Conservation (phyloP, 2,113 vertebrate genomes). For the Atractosteus spatula region DNA sequence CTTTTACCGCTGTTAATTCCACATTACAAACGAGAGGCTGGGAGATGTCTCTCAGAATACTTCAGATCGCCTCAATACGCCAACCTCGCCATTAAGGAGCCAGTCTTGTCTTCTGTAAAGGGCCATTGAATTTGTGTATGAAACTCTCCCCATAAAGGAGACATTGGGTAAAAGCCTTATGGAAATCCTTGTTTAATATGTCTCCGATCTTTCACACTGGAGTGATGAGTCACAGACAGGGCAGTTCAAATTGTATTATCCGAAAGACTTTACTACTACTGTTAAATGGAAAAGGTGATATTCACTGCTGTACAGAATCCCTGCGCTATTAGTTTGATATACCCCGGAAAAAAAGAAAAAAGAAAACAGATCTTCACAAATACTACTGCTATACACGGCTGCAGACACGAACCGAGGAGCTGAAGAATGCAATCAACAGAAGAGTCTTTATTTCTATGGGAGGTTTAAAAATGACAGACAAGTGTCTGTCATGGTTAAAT, state of each 20-base stretch:
- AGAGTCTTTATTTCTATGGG: too few relatives aligned
- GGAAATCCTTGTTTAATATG: conserved; percentile 46
- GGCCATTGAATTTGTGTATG: conserved; percentile 23
- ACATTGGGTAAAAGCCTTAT: conserved; percentile 32
- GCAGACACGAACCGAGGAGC: background rate
- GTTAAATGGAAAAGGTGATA: conserved; percentile 42
- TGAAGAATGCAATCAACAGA: background rate
- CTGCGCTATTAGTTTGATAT: conserved; percentile 43
- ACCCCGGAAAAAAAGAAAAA: background rate
- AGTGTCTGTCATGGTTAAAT: too few relatives aligned
- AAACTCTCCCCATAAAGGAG: conserved; percentile 32
- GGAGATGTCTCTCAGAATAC: too few relatives aligned
- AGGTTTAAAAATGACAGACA: background rate
- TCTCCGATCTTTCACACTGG: conserved; percentile 45
- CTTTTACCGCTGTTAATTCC: too few relatives aligned
- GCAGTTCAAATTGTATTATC: conserved; percentile 43
- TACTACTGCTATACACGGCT: background rate
- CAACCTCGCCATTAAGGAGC: background rate
- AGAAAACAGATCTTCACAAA: background rate
- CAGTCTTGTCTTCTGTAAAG: conserved; percentile 23
- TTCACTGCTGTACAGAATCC: conserved; percentile 25
- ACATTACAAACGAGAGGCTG: too few relatives aligned
- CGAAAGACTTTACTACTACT: conserved; percentile 31
- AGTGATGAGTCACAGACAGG: conserved; percentile 49
- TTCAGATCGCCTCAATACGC: too few relatives aligned